Percentiles rank a stretch among this genome's conserved stretches.
Conservation (phyloP, 2,797 vertebrate genomes). For the Poeciliopsis gracilis region DNA sequence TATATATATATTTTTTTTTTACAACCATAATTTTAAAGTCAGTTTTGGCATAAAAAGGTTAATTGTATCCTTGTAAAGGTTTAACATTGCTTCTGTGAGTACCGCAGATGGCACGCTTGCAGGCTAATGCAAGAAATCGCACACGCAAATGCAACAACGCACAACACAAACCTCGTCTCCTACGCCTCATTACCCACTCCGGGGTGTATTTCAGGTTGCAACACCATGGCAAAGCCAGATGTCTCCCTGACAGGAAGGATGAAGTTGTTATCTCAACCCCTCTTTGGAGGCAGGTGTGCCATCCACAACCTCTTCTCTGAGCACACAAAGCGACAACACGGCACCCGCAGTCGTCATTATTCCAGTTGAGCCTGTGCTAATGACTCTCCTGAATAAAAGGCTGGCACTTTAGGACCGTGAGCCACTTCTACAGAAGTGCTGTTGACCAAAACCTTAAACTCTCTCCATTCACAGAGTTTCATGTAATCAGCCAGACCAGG, state of each 20-base stretch:
- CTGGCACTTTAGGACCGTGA: constrained; percentile 18
- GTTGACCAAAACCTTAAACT: constrained; percentile 53
- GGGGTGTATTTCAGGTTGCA: constrained; percentile 62
- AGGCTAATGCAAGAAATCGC: constrained; percentile 38
- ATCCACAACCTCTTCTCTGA: constrained; percentile 45
- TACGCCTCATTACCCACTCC: constrained; percentile 77
- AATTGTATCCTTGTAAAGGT: constrained; percentile 56
- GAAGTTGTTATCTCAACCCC: constrained; percentile 68
- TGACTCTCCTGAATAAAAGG: constrained; percentile 36
- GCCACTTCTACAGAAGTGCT: constrained; percentile 39
- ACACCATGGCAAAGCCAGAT: constrained; percentile 71
- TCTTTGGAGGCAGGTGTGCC: constrained; percentile 65
- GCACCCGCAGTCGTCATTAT: constrained; percentile 30
- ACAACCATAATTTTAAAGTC: background rate
- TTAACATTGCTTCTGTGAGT: constrained; percentile 53
- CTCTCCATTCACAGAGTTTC: constrained; percentile 45
- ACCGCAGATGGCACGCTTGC: constrained; percentile 73
- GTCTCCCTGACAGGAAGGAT: constrained; percentile 66
- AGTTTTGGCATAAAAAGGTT: constrained; percentile 37
- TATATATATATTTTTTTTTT: background rate
- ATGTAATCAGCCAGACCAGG: constrained; percentile 30
- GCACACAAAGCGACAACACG: constrained; percentile 48
- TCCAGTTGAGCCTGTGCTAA: constrained; percentile 37
- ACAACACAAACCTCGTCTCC: constrained; percentile 54
- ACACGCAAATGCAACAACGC: constrained; percentile 22